A percentile compares a stretch with the other conserved stretches of the same genome.
These are phyloP conservation scores for Plodia interpunctella DNA, from an alignment of 1,140 invertebrate genomes.

Conservation along the genomic window DNA sequence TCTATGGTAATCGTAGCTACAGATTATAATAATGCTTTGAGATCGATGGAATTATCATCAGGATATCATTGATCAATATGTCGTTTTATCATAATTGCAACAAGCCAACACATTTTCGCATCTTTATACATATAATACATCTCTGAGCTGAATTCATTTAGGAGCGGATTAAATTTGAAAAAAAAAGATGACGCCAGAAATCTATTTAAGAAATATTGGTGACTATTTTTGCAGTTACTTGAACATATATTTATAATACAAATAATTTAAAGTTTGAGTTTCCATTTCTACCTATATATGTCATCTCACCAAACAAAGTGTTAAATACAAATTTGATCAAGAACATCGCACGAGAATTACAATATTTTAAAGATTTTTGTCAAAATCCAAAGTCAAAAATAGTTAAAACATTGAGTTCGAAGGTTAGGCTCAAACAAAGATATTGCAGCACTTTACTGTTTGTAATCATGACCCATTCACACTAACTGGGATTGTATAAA, in stretches of 20 bases:
- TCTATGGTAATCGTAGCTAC: not conserved
- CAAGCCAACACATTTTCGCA: no score
- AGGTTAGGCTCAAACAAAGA: not conserved
- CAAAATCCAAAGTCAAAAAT: not conserved
- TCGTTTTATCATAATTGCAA: not conserved
- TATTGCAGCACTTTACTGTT: slow-evolving; percentile 5
- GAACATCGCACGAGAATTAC: not conserved
- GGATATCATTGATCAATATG: not conserved
- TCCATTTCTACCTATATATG: no score
- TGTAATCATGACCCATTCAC: slow-evolving; percentile 5
- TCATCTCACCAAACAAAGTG: no score
- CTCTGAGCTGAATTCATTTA: no score
- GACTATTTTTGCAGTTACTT: no score
- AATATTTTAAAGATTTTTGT: not conserved
- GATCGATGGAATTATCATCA: not conserved
- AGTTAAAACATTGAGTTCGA: not conserved
- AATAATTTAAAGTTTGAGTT: no score
- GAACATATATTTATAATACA: no score
- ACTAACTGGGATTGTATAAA: not conserved
- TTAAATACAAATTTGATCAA: no score
- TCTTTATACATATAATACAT: no score
- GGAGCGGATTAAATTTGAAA: no score
- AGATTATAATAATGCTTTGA: not conserved
- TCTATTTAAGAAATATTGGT: no score
- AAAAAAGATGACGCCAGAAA: no score